These are phyloP conservation scores for Nothoprocta pentlandii DNA, from an alignment of 2,113 vertebrate species.

Conservation along the genomic window DNA sequence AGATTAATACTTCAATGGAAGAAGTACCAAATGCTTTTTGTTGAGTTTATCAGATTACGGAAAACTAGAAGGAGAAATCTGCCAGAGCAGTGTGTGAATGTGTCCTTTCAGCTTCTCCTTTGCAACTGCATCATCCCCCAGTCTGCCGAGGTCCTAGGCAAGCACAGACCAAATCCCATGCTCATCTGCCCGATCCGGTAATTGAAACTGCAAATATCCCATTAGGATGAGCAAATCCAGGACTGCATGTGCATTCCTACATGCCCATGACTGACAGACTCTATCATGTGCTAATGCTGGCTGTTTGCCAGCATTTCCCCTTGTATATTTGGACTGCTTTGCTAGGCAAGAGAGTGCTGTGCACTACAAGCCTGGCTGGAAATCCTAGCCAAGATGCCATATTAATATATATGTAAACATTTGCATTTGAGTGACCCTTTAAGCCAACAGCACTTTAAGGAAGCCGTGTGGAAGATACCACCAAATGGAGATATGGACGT, in stretches of 20 bases:
- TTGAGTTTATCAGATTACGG: not conserved
- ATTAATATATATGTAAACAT: not conserved
- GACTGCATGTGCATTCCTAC: not conserved
- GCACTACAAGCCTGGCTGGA: not conserved
- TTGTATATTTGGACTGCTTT: not conserved
- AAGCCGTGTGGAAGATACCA: not conserved
- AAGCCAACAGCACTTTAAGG: not conserved
- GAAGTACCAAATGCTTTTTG: not conserved
- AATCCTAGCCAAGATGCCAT: not conserved
- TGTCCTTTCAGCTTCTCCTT: not conserved
- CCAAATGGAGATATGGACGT: not conserved
- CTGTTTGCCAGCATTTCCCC: not conserved
- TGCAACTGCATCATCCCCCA: not conserved
- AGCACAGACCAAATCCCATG: fast-evolving
- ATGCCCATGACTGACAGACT: not conserved
- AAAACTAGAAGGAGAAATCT: not conserved
- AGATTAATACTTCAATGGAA: not conserved
- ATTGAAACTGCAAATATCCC: not conserved
- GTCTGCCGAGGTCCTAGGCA: not conserved
- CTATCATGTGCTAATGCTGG: not conserved
- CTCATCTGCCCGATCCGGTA: not conserved
- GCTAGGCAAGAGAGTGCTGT: not conserved
- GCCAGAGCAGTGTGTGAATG: not conserved
- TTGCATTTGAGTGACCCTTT: not conserved
- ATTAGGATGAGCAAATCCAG: not conserved